Base-by-base conservation (phyloP, 2,888 invertebrate genomes). In the Dynastes grantii region DNA sequence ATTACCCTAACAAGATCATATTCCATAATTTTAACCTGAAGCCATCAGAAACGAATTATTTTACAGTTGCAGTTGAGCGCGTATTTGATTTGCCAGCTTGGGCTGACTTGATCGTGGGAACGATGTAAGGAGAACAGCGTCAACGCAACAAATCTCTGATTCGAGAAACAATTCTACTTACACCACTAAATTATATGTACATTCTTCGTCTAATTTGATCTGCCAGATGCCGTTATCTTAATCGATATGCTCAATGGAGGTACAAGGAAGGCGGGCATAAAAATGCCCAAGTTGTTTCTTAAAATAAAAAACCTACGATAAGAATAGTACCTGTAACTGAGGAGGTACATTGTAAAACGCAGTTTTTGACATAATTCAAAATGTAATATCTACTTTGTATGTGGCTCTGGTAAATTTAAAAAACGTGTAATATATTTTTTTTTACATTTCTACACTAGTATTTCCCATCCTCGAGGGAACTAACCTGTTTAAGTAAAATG, bases 1-100 rank as follows among this genome's bases (percentile, higher is more conserved):
- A 73, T 73, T 73, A 73, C 58, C 40, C 37, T 73, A 73, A 73
- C 73, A 73, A 73, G 73, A 73, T 73, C 73, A 73, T 73, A 73
- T 73, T 55, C 73, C 58, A 58, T 58, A 73, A 61, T 58, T 71
- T 73, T 58, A 73, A 58, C 58, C 40, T 45, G 58, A 27, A 73
- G 58, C 55, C 40, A 73, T 73, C 73, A 61, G 9, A 73, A 22
- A 37, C 40, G 58, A 73, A 73, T 73, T 73, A 73, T 73, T 73
- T 73, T 73, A 73, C 73, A 73, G 73, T 73, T 73, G 73, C 61
- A 73, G 58, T 73, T 58, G 37, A 22, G 16, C 58, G 73, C 58
- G 58, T 73, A 58, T 73, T 73, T 58, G 58, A 58, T 58, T 58
- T 61, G 37, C 58, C 73, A 58, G 40, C 29, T 73, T 61, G 40